Evolutionary conservation across 2,888 invertebrate species (phyloP).

Genomic region (Dromius quadrimaculatus): DNA sequence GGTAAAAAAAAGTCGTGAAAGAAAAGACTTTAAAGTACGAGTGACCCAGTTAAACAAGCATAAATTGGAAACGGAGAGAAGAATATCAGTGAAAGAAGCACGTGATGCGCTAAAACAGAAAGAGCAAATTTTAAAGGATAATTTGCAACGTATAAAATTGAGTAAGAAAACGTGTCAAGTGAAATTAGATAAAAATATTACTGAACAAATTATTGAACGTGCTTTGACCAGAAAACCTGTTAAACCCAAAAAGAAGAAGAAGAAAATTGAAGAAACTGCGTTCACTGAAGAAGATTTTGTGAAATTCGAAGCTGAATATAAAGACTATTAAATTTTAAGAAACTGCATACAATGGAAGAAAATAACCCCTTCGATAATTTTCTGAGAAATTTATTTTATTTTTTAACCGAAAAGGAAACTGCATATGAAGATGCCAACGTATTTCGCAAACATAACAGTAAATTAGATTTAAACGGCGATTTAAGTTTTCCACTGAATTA

Average conservation of each 20-base stretch:
- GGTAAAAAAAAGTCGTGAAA: slow-evolving; percentile 55
- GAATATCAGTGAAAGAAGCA: slow-evolving; percentile 62
- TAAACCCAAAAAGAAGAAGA: slow-evolving; percentile 64
- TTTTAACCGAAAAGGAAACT: slow-evolving; percentile 53
- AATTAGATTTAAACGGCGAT: slow-evolving; percentile 72
- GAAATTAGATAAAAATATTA: slow-evolving; percentile 60
- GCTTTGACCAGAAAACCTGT: slow-evolving; percentile 69
- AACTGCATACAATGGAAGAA: slow-evolving; percentile 9
- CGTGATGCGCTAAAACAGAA: slow-evolving; percentile 60
- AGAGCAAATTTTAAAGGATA: slow-evolving; percentile 61
- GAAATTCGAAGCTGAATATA: slow-evolving; percentile 76
- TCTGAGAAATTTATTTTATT: slow-evolving; percentile 53
- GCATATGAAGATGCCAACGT: slow-evolving; percentile 57
- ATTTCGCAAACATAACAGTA: slow-evolving; percentile 73
- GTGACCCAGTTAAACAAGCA: slow-evolving; percentile 41
- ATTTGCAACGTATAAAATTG: slow-evolving; percentile 61
- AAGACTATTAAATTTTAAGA: slow-evolving; percentile 66
- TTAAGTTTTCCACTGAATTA: slow-evolving; percentile 73
- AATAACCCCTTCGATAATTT: slow-evolving; percentile 48
- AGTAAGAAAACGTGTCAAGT: slow-evolving; percentile 61
- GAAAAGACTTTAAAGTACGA: slow-evolving; percentile 56
- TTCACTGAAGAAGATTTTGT: slow-evolving; percentile 80
- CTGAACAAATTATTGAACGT: slow-evolving; percentile 70
- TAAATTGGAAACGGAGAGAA: slow-evolving; percentile 59
- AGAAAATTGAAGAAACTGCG: slow-evolving; percentile 70